Percentiles rank a stretch among this genome's conserved stretches.
Conservation (phyloP, 2,797 vertebrate genomes). For the Channa striata region DNA sequence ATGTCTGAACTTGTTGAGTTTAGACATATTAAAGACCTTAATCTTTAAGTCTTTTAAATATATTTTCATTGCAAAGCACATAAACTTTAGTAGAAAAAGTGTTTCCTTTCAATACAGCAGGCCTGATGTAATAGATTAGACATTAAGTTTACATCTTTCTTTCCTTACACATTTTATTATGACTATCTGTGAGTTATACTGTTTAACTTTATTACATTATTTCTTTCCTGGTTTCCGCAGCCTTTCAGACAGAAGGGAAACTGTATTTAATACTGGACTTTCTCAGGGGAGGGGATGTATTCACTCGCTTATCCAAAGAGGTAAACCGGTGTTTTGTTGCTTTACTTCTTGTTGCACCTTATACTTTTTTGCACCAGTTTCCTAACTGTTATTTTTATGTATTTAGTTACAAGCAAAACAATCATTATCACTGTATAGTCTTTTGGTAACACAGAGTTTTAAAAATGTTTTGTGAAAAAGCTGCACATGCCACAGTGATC, state of each 20-base stretch:
- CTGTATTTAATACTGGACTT: conserved; percentile 99
- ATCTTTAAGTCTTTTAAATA: no score
- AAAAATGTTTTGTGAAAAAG: conserved; percentile 33
- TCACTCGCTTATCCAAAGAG: conserved; percentile 99
- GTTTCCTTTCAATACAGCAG: no score
- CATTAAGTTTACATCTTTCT: no score
- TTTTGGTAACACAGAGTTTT: conserved; percentile 17
- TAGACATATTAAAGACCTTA: no score
- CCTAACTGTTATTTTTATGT: neutral
- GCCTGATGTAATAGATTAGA: no score
- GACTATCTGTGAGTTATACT: neutral
- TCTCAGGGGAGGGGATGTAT: conserved; percentile 99
- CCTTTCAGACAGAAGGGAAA: conserved; percentile 99
- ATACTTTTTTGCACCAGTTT: conserved; percentile 8
- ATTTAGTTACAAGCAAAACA: conserved; percentile 3
- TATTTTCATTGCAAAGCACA: no score
- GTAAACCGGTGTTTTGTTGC: conserved; percentile 83
- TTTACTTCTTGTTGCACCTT: conserved; percentile 12
- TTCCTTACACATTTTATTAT: no score
- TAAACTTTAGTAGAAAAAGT: no score
- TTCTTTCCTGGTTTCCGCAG: conserved; percentile 72
- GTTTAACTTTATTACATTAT: conserved; percentile 12
- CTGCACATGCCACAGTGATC: conserved; percentile 27
- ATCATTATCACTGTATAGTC: neutral
- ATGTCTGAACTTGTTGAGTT: no score